Conservation (phyloP, 1,140 invertebrate genomes). For the Aphaenogaster rudis region DNA sequence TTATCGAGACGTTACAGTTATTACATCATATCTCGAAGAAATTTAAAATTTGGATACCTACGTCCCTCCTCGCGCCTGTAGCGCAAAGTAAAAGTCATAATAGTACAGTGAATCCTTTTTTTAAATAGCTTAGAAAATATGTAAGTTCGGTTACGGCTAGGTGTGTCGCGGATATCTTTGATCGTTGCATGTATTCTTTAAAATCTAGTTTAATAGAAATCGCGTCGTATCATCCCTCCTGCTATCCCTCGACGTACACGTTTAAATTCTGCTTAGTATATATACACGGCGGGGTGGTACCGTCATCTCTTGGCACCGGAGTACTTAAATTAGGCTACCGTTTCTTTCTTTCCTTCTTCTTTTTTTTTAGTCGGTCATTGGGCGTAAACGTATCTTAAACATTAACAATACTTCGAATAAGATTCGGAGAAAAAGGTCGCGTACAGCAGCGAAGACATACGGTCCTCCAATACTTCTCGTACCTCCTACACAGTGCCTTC, state of each 20-base stretch:
- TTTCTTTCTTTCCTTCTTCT: constrained; percentile 5
- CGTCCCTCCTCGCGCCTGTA: constrained; percentile 2
- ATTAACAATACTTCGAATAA: constrained; percentile 58
- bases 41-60: background rate
- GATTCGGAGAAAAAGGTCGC: constrained; percentile 12
- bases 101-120: constrained; percentile 7
- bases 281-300: constrained; percentile 65
- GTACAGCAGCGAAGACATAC: constrained; percentile 22
- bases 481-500: background rate
- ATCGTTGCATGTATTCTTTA: constrained; percentile 76
- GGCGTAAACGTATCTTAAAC: constrained; percentile 43
- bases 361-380: background rate
- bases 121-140: constrained; percentile 72
- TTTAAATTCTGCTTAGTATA: constrained; percentile 62
- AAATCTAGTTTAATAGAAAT: constrained; percentile 72
- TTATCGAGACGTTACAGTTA: constrained; percentile 4
- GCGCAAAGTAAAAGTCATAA: constrained; percentile 10
- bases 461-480: constrained; percentile 3
- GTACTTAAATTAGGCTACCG: constrained; percentile 72
- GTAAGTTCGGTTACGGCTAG: constrained; percentile 57
- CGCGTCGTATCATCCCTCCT: constrained; percentile 37
- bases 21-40: background rate
- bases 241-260: constrained; percentile 24
- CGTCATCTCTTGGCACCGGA: constrained; percentile 63
- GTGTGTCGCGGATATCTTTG: constrained; percentile 67